A percentile compares a stretch with the other conserved stretches of the same genome.
These are phyloP conservation scores for Drosophila quadrilineata DNA, from an alignment of 1,140 invertebrate species.

Conservation along the genomic window DNA sequence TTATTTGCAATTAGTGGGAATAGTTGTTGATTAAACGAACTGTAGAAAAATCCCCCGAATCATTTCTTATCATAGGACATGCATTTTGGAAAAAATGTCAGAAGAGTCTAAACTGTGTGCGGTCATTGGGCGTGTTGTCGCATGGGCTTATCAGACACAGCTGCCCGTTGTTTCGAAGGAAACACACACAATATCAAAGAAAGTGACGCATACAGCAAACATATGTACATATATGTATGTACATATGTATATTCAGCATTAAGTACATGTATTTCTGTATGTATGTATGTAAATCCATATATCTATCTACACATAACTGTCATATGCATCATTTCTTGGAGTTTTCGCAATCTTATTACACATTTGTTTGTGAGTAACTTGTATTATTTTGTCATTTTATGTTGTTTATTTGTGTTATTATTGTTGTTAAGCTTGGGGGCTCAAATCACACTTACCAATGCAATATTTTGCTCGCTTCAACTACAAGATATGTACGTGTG, in stretches of 20 bases:
- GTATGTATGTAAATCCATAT: not conserved
- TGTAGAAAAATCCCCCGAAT: too few relatives aligned
- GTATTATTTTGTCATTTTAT: too few relatives aligned
- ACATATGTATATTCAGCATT: not conserved
- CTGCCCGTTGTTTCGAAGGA: not conserved
- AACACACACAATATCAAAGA: not conserved
- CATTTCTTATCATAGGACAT: too few relatives aligned
- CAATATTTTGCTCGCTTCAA: constrained; percentile 41
- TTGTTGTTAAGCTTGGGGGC: too few relatives aligned
- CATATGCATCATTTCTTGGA: too few relatives aligned
- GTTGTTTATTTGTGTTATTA: constrained; percentile 33
- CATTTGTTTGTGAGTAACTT: too few relatives aligned
- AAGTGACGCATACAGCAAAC: constrained; percentile 19
- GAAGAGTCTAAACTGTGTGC: not conserved
- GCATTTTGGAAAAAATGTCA: too few relatives aligned
- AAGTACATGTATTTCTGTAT: not conserved
- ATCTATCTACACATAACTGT: too few relatives aligned
- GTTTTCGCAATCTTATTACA: too few relatives aligned
- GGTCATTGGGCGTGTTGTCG: not conserved
- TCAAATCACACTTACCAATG: constrained; percentile 40
- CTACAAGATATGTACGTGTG: not conserved
- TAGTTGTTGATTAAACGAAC: too few relatives aligned
- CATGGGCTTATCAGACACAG: constrained; percentile 4
- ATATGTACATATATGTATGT: not conserved
- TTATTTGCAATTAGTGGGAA: too few relatives aligned